Base-by-base conservation (phyloP, 2,113 vertebrate species). In the Chloebia gouldiae region DNA sequence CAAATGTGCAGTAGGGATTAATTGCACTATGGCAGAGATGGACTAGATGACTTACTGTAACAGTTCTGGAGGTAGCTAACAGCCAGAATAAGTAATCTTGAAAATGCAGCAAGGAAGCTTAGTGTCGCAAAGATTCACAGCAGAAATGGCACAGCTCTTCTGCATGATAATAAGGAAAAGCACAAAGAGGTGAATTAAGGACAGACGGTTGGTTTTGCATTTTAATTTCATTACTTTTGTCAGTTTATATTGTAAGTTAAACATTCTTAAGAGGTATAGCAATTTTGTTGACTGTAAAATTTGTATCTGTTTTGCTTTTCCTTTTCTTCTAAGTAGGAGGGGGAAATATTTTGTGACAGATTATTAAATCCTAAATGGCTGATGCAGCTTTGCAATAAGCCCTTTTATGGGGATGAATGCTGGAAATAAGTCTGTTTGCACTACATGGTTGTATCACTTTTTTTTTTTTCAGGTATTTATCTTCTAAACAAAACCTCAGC, bases 201-300 rank as follows among this genome's bases (percentile, higher is more conserved):
- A 91, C 75, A 81, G 4, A 28, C 44, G 68, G 16, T 21, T 73
- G 30, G 44, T 37, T 92, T 71, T 42, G 39, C 40, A 37, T 82
- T 72, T 87, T 82, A 90, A 87, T 96, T 94, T 96, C 54, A 70
- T 73, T 3, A 40, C 42, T 86, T 94, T 95, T 89, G 51, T 77
- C 63, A 88, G 50, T 27, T 83, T 81, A 63, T 66, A 15, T 76
- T 91, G 44, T 65, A 93, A 80, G 14, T 63, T 81, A 57, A 86
- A 86, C 17, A 63, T 73, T 95, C n/a, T 27, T 57, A 79, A 79
- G 21, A 84, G 25, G 22, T 42, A 79, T 4, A 1, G 56, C 24
- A 81, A 44, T 86, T 94, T 65, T 61, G 10, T 79, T 85, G 44
- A 53, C 59, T 60, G 23, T 6, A 3, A 81, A 93, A 77, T 84